Percentiles rank a stretch among this genome's conserved stretches.
These are phyloP conservation scores for Heliconius eleuchia DNA, from an alignment of 1,140 invertebrate genomes.

Conservation along the genomic window DNA sequence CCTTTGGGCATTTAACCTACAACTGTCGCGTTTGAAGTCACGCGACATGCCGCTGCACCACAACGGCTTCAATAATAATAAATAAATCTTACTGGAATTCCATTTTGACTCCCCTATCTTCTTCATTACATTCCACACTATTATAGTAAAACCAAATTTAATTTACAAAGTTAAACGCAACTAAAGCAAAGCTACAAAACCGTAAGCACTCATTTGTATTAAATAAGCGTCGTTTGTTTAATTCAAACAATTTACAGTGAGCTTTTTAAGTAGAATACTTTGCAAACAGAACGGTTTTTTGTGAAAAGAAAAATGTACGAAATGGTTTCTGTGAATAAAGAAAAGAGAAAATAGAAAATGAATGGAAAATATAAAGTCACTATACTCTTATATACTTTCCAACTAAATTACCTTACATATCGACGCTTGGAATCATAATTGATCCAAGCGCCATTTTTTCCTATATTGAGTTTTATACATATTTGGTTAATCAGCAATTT, in stretches of 20 bases:
- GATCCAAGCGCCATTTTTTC: too few species aligned
- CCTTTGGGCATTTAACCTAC: too few species aligned
- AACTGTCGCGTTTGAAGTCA: too few species aligned
- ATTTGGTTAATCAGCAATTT: too few species aligned
- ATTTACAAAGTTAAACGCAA: not conserved
- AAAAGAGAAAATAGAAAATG: not conserved
- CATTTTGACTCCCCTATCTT: not conserved
- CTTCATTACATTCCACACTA: not conserved
- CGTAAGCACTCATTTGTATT: slow-evolving; percentile 10
- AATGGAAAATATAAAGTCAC: not conserved
- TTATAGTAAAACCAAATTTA: not conserved
- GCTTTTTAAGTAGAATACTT: slow-evolving; percentile 15
- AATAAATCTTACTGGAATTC: too few species aligned
- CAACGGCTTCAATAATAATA: too few species aligned
- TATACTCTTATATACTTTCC: too few species aligned
- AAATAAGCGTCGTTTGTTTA: slow-evolving; percentile 15
- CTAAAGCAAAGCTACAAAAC: slow-evolving; percentile 12
- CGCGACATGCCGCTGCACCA: too few species aligned
- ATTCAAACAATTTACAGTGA: slow-evolving; percentile 14
- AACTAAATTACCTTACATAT: too few species aligned
- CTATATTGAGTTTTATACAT: too few species aligned
- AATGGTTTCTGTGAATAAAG: not conserved
- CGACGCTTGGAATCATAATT: too few species aligned
- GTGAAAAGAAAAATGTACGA: not conserved
- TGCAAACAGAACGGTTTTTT: not conserved